Percentiles rank a stretch among this genome's conserved stretches.
These are phyloP conservation scores for Caiman crocodilus DNA, from an alignment of 2,797 vertebrate species.

Conservation along the genomic window DNA sequence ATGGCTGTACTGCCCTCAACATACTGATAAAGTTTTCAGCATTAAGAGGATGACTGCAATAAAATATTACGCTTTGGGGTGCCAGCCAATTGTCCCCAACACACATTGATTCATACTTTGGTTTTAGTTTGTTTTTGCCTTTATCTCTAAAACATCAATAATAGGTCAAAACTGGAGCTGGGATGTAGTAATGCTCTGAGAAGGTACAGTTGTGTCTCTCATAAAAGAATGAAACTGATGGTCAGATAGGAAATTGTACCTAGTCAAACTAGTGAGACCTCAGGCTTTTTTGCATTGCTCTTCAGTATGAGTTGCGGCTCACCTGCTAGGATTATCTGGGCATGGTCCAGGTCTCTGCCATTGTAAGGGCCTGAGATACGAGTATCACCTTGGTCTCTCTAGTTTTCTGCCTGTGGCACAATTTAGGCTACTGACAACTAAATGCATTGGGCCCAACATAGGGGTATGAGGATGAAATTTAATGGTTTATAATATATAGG, in stretches of 20 bases:
- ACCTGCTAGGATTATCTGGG: background rate
- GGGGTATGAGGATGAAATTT: slow-evolving; percentile 44
- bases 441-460: slow-evolving; percentile 35
- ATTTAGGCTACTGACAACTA: slow-evolving; percentile 29
- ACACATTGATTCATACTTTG: too few relatives aligned
- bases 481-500: slow-evolving; percentile 63
- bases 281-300: background rate
- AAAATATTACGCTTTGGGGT: too few relatives aligned
- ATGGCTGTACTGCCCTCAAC: too few relatives aligned
- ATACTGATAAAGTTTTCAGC: too few relatives aligned
- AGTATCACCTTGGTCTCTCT: background rate
- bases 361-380: background rate
- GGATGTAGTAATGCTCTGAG: background rate
- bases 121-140: too few relatives aligned
- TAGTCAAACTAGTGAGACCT: background rate
- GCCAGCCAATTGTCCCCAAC: too few relatives aligned
- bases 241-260: background rate
- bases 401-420: background rate
- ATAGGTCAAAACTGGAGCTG: too few relatives aligned
- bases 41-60: too few relatives aligned
- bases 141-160: too few relatives aligned
- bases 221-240: background rate
- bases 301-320: background rate
- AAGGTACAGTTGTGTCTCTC: background rate
- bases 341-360: background rate